Evolutionary conservation across 2,797 vertebrate genomes (phyloP), one percentile per base, ranked within the genome.

Genomic region (Chaetophractus vellerosus): DNA sequence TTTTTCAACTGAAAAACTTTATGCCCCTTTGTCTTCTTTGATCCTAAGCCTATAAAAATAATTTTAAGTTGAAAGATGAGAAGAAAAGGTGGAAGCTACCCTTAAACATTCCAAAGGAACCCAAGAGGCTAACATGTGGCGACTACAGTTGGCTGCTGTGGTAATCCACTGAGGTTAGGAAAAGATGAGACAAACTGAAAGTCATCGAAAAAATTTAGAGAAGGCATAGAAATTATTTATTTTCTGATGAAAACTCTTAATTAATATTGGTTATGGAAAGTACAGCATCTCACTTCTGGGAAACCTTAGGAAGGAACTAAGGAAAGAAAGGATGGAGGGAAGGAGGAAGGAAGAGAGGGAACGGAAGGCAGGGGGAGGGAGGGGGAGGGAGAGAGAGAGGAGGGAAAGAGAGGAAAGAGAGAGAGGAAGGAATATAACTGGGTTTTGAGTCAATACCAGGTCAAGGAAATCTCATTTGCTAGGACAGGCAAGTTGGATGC

Each of bases 121-220:
- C 81, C n/a, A 96, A 96, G n/a, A 93, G 76, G 4, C 15, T 90
- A 64, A 21, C 83, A 31, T 10, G 19, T 4, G 6, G n/a, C 75
- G 45, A 91, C 69, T 33, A 84, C 19, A 93, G 33, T 69, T 59
- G 79, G 52, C 57, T 61, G 21, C 48, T 82, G 24, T 36, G 36
- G 4, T 87, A 76, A 89, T 74, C 33, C n/a, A 79, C 64, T 80
- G 63, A 93, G 5, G 18, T 64, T 91, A 79, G 57, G 28, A 87
- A 90, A 80, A 69, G 59, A 55, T 79, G 23, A 95, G 75, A 91
- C 81, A 16, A 92, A 38, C 63, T 66, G 6, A 89, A 84, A 88
- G 36, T 84, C 38, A 87, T 74, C 48, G 92, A 93, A 90, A 88
- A 79, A 71, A 88, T 61, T 90, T 74, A 95, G 55, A 48, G 41